Evolutionary conservation across 2,797 vertebrate species (phyloP), one percentile per base, ranked within the genome.

Genomic region (Smutsia temminckii): DNA sequence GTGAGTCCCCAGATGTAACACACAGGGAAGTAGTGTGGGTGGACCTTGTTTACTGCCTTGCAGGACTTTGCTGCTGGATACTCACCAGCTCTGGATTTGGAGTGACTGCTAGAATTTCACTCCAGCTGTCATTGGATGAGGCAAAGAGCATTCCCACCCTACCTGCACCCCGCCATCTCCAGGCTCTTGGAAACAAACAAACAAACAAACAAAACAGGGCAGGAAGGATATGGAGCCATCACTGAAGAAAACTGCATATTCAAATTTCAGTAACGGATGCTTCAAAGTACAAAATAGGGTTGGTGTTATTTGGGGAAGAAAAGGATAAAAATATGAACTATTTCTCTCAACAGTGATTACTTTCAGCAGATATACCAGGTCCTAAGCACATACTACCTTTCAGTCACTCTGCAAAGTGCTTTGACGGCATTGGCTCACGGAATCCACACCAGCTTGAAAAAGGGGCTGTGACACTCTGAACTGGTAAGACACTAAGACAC

Each of bases 11-110:
- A 96, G 94, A 77, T 94, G 83, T 32, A 86, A 25, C 68, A 53
- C 96, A 94, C 97, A 95, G 69, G 71, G 93, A 91, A 93, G 89
- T 64, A 37, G 53, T 78, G 85, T 86, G 96, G 95, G 94, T 74
- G 89, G 95, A 91, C 77, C 71, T 95, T 97, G 95, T 96, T 97
- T 95, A 91, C 93, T 97, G 97, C 95, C 95, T 86, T 86, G 63
- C 46, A 89, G 29, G 51, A 64, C 5, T 86, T 49, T 75, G 74
- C 10, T 20, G 16, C 80, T 94, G 72, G 85, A 61, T 63, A 34
- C n/a, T 34, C 21, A 34, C 72, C 95, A 94, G 93, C 78, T 66
- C 59, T 8, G 71, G 59, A 34, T 92, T 74, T 94, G 89, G 68
- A 96, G 49, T 25, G 51, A 69, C 79, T 72, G 66, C 88, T 97